phyloP scores from a whole-genome alignment of 2,888 invertebrate species.

The Drepana falcataria region DNA sequence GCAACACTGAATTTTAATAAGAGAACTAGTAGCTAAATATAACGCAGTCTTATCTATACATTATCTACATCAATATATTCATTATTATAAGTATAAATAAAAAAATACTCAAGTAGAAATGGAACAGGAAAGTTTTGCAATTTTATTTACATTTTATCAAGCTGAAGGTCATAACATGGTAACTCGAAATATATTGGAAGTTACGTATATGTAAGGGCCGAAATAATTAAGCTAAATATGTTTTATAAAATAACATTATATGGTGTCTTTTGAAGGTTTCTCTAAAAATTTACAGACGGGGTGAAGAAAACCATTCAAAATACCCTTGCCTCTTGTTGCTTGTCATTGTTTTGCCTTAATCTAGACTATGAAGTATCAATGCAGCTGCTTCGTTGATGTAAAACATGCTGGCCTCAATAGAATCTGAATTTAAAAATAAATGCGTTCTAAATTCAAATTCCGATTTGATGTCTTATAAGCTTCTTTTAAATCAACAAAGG shows the following conservation, averaged over 20 bases:
- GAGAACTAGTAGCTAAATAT: conserved; percentile 22
- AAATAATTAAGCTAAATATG: conserved; percentile 37
- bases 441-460: conserved; percentile 3
- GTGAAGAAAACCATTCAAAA: conserved; percentile 68
- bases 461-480: background rate
- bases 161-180: conserved; percentile 60
- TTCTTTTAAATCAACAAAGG: conserved; percentile 27
- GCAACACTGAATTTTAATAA: conserved; percentile 49
- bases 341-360: conserved; percentile 57
- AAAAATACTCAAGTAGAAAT: conserved; percentile 21
- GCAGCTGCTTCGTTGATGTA: conserved; percentile 36
- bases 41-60: conserved; percentile 40
- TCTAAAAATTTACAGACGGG: conserved; percentile 61
- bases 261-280: conserved; percentile 63
- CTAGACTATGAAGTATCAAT: conserved; percentile 18
- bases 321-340: conserved; percentile 72
- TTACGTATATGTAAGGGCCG: conserved; percentile 47
- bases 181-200: conserved; percentile 68
- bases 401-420: conserved; percentile 5
- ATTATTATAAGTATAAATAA: conserved; percentile 13
- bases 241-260: conserved; percentile 24
- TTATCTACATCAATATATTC: conserved; percentile 25
- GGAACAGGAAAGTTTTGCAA: conserved; percentile 34
- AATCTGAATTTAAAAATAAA: conserved; percentile 1
- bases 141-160: conserved; percentile 60